Percentiles rank a stretch among this genome's conserved stretches.
phyloP scores from a whole-genome alignment of 2,888 invertebrate species.

The Pseudococcus viburni region DNA sequence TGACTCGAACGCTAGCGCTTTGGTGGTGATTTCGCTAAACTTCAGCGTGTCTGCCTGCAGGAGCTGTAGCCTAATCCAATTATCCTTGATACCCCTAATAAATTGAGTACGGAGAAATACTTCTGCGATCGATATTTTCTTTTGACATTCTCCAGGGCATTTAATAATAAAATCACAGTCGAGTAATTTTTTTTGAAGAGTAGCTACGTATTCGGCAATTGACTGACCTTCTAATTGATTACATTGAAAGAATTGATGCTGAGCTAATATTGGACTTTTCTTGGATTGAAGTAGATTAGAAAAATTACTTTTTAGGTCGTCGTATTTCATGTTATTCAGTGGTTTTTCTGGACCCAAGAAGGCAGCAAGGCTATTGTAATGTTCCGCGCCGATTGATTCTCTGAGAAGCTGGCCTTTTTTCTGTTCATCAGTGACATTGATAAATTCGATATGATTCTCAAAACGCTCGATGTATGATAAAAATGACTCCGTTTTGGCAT shows the following conservation, averaged over 20 bases:
- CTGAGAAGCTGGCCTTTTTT: not conserved
- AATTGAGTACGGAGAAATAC: too few relatives aligned
- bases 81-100: too few relatives aligned
- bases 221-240: not conserved
- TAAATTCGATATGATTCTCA: too few relatives aligned
- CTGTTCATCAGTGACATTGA: too few relatives aligned
- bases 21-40: too few relatives aligned
- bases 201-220: not conserved
- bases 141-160: not conserved
- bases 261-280: not conserved
- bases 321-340: not conserved
- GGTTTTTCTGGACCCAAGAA: not conserved
- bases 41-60: too few relatives aligned
- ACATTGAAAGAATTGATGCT: not conserved
- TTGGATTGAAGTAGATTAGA: not conserved
- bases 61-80: too few relatives aligned
- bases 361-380: not conserved
- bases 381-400: not conserved
- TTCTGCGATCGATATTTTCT: not conserved
- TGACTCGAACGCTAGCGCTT: too few relatives aligned
- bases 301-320: too few relatives aligned
- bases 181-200: not conserved
- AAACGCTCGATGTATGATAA: too few relatives aligned
- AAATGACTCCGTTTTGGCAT: too few relatives aligned
- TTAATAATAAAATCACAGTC: not conserved